phyloP scores from a whole-genome alignment of 1,140 invertebrate genomes.

The Oedothorax gibbosus region DNA sequence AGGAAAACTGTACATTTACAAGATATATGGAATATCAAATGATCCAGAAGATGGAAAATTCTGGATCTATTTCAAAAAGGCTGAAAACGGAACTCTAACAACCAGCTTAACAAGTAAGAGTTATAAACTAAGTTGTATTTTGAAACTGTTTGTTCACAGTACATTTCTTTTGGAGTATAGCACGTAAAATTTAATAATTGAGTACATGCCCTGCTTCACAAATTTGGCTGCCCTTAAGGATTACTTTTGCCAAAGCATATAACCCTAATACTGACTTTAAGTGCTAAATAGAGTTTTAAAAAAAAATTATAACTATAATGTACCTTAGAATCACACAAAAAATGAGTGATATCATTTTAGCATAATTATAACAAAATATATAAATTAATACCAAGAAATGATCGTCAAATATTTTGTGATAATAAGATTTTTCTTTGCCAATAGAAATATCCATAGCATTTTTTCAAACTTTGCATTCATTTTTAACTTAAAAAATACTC shows the following conservation, averaged over 20 bases:
- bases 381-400: not conserved
- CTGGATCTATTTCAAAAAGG: not conserved
- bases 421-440: not conserved
- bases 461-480: not conserved
- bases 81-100: not conserved
- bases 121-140: not conserved
- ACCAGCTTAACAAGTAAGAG: not conserved
- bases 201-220: not conserved
- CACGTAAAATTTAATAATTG: not conserved
- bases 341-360: not conserved
- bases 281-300: not conserved
- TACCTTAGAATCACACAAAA: too few relatives aligned
- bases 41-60: conserved; percentile 1
- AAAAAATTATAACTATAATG: too few relatives aligned
- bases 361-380: not conserved
- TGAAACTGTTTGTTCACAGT: not conserved
- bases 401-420: not conserved
- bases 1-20: not conserved
- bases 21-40: not conserved
- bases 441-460: not conserved
- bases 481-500: not conserved
- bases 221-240: not conserved
- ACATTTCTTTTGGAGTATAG: not conserved
- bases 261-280: not conserved
- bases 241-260: not conserved